Evolutionary conservation across 2,797 vertebrate genomes (phyloP).

Genomic region (Rhabdophis nuchalis): DNA sequence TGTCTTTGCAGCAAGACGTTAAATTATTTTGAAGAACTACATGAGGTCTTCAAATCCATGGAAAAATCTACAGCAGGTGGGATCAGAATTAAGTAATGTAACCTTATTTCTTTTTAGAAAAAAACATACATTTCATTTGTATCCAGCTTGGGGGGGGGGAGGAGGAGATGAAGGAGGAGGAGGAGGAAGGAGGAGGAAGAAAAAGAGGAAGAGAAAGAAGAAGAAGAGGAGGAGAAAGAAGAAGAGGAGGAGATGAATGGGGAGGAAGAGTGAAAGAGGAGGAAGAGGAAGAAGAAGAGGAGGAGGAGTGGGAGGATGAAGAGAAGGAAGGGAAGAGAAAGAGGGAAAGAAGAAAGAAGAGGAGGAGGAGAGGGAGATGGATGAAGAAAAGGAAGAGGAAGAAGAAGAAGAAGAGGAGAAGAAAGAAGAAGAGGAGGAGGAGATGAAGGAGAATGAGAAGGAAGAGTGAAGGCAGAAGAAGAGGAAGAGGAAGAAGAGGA

Average conservation of each 20-base stretch:
- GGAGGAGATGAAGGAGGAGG: slow-evolving; percentile 24
- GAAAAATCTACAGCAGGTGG: background rate
- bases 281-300: too few species aligned
- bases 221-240: slow-evolving; percentile 40
- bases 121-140: background rate
- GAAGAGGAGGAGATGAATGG: slow-evolving; percentile 34
- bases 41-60: background rate
- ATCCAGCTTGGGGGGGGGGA: background rate
- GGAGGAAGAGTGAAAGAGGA: slow-evolving; percentile 26
- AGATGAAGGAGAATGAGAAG: slow-evolving; percentile 43
- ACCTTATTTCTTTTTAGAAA: background rate
- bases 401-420: slow-evolving; percentile 27
- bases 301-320: slow-evolving; percentile 42
- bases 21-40: background rate
- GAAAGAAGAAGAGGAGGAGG: background rate
- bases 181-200: background rate
- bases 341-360: background rate
- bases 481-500: slow-evolving; percentile 30
- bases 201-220: background rate
- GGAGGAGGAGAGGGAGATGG: slow-evolving; percentile 42
- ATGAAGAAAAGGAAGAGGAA: slow-evolving; percentile 42
- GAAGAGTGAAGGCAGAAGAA: slow-evolving; percentile 44
- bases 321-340: slow-evolving; percentile 13
- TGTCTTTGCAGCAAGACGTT: background rate
- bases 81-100: background rate